phyloP scores from a whole-genome alignment of 2,888 invertebrate genomes.

The Hydroisotoma schaefferi region DNA sequence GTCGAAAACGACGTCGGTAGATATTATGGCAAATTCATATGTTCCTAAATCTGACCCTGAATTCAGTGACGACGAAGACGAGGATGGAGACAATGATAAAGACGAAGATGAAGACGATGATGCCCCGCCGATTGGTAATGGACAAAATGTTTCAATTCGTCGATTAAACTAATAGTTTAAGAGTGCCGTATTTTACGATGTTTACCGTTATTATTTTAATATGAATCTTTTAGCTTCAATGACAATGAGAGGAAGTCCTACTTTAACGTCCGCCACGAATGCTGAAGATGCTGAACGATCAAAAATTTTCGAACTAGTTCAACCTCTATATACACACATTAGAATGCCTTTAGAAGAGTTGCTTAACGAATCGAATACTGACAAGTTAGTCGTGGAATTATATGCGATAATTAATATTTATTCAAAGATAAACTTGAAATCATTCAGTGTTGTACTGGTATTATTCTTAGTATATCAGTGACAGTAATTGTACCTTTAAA shows the following conservation, averaged over 20 bases:
- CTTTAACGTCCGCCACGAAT: constrained; percentile 29
- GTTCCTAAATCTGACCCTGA: constrained; percentile 60
- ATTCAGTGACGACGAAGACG: constrained; percentile 84
- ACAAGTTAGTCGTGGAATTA: constrained; percentile 22
- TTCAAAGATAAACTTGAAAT: background rate
- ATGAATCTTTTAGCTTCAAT: background rate
- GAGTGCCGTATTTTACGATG: no score
- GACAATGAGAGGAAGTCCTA: constrained; percentile 38
- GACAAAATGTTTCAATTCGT: background rate
- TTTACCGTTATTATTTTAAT: no score
- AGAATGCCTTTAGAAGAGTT: constrained; percentile 43
- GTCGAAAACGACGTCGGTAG: background rate
- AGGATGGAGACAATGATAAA: constrained; percentile 70
- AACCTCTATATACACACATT: constrained; percentile 36
- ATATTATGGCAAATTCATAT: constrained; percentile 4
- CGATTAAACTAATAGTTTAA: no score
- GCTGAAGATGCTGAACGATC: constrained; percentile 43
- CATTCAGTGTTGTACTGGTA: background rate
- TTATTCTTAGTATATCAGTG: background rate
- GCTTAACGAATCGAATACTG: constrained; percentile 31
- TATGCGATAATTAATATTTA: background rate
- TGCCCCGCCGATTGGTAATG: constrained; percentile 5
- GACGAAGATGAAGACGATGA: constrained; percentile 61
- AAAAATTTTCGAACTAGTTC: constrained; percentile 44
- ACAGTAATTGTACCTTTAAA: background rate